Evolutionary conservation across 1,140 invertebrate genomes (phyloP), one percentile per base, ranked within the genome.

Genomic region (Tetragonula clypearis): DNA sequence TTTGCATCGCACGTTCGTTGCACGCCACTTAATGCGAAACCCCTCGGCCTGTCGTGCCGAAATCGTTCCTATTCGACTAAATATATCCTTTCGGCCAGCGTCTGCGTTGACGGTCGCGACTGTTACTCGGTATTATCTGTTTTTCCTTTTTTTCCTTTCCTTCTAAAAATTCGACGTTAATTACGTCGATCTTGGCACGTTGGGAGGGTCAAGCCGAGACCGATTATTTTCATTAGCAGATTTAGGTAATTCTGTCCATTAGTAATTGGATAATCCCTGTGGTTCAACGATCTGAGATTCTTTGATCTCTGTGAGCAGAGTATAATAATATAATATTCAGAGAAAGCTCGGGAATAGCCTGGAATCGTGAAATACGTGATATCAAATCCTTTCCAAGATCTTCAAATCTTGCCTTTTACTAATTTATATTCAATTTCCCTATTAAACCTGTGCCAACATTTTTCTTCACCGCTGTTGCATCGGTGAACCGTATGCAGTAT

Each of bases 1-100:
- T 84, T 79, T 83, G 81, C 81, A 49, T 17, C 30, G 62, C 41
- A 49, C 60, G 74, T 79, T 84, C 73, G 76, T 84, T 79, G 72
- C 68, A 58, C 58, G 58, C 14, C 74, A 69, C 65, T 83, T 58
- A 78, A 30, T n/a, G 74, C 76, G 76, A 84, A 79, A 79, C 41
- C 19, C 55, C 11, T 26, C 60, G 58, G 65, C 5, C 55, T 26
- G 79, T 79, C 82, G 56, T 26, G 21, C 30, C 6, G 41, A 49
- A 49, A 49, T 49, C 76, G 55, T 56, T 19, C 55, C 74, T 79
- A 41, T 73, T 55, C 68, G 56, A 83, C 74, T 84, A 84, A 84
- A 84, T 84, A 79, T 84, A 84, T 26, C 66, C 49, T 21, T n/a
- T 41, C 41, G 14, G 23, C 72, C 72, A 14, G n/a, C 15, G 68